phyloP scores from a whole-genome alignment of 2,113 vertebrate genomes.

The Oplegnathus fasciatus region DNA sequence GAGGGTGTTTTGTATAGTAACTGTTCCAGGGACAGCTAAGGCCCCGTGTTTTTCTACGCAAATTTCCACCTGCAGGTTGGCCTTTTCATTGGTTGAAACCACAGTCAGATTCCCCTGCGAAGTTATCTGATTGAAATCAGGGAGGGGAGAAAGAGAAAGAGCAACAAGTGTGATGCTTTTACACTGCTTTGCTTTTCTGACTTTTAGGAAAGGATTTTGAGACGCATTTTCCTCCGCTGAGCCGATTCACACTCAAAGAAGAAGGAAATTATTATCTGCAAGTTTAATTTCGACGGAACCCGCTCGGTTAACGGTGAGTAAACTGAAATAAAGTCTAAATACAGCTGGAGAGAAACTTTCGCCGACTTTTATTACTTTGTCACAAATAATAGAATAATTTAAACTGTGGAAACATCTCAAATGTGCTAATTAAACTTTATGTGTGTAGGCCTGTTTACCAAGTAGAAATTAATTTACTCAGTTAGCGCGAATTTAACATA shows the following conservation, averaged over 20 bases:
- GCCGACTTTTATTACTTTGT: background rate
- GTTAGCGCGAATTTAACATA: background rate
- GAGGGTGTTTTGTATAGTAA: conserved; percentile 43
- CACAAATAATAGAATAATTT: background rate
- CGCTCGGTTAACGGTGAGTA: conserved; percentile 56
- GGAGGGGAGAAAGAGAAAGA: conserved; percentile 79
- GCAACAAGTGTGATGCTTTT: conserved; percentile 71
- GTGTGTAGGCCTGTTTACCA: background rate
- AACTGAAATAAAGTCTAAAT: background rate
- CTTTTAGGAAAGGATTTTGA: conserved; percentile 67
- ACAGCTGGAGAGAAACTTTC: background rate
- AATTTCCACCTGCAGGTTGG: conserved; percentile 73
- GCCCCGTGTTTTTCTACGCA: conserved; percentile 74
- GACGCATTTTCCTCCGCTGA: conserved; percentile 4
- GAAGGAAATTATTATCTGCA: background rate
- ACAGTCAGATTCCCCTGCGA: conserved; percentile 85
- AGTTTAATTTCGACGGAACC: background rate
- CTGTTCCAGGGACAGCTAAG: conserved; percentile 37
- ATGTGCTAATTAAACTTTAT: background rate
- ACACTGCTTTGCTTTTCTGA: conserved; percentile 70
- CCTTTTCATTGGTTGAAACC: conserved; percentile 84
- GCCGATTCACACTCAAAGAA: background rate
- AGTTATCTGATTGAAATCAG: conserved; percentile 93
- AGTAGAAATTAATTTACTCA: background rate
- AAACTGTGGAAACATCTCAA: background rate